A percentile compares a stretch with the other conserved stretches of the same genome.
Evolutionary conservation across 2,113 vertebrate genomes (phyloP).

Genomic region (Colius striatus): DNA sequence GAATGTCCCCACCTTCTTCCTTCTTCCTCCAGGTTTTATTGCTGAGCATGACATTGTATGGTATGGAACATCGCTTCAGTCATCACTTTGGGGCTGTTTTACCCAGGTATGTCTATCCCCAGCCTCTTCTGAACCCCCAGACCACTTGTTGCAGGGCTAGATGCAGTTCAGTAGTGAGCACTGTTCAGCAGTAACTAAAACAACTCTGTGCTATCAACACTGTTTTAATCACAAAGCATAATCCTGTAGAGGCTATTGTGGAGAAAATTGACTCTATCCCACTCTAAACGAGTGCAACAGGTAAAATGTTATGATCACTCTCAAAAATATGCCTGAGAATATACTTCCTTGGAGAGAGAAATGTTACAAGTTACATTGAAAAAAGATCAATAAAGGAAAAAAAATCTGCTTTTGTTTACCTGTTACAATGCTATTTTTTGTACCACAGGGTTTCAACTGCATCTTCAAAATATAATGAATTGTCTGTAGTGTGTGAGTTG

Average conservation of each 20-base stretch:
- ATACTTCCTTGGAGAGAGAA: not conserved
- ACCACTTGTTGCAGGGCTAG: rapidly evolving
- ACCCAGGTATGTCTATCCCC: not conserved
- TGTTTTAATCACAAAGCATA: not conserved
- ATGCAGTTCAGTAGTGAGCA: not conserved
- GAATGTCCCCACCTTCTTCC: not conserved
- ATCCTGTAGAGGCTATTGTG: rapidly evolving
- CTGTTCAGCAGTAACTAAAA: not conserved
- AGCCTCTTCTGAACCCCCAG: rapidly evolving
- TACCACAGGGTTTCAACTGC: not conserved
- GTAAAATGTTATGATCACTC: not conserved
- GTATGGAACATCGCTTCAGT: not conserved
- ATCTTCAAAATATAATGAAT: not conserved
- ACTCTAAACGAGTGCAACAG: not conserved
- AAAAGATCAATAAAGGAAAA: not conserved
- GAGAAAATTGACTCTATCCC: not conserved
- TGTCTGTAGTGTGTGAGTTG: not conserved
- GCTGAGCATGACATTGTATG: rapidly evolving
- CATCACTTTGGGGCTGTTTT: not conserved
- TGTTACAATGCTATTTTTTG: not conserved
- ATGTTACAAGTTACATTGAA: not conserved
- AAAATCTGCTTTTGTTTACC: not conserved
- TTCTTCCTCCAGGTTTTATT: not conserved
- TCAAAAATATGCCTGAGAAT: not conserved
- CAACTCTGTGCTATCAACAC: not conserved